Conservation (phyloP, 2,113 vertebrate species). For the Edolisoma coerulescens region DNA sequence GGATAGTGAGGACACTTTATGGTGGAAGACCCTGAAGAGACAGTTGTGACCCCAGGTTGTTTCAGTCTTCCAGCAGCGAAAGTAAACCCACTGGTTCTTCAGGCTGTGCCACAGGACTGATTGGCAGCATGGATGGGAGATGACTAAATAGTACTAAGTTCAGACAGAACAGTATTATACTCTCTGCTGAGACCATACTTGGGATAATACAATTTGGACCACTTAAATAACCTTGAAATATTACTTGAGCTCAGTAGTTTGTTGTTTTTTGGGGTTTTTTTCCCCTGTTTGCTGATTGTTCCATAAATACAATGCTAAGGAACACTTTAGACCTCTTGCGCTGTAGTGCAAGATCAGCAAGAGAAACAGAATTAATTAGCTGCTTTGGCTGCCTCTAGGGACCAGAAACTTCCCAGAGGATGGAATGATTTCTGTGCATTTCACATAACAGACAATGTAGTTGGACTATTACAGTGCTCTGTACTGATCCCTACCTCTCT, state of each 20-base stretch:
- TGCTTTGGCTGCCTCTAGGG: not conserved
- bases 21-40: not conserved
- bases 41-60: not conserved
- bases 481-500: not conserved
- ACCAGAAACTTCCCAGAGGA: not conserved
- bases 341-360: not conserved
- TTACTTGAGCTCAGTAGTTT: not conserved
- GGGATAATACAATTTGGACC: not conserved
- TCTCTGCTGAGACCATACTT: not conserved
- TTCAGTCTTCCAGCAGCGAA: not conserved
- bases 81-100: not conserved
- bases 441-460: not conserved
- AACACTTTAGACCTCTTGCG: not conserved
- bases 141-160: not conserved
- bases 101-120: not conserved
- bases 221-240: not conserved
- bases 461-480: not conserved
- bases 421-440: not conserved
- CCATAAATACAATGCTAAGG: not conserved
- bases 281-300: not conserved
- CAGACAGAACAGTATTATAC: not conserved
- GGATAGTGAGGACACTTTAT: not conserved
- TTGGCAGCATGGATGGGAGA: not conserved
- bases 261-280: fast-evolving
- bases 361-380: not conserved